A percentile compares a stretch with the other conserved stretches of the same genome.
These are phyloP conservation scores for Dioctria rufipes DNA, from an alignment of 2,888 invertebrate species.

Conservation along the genomic window DNA sequence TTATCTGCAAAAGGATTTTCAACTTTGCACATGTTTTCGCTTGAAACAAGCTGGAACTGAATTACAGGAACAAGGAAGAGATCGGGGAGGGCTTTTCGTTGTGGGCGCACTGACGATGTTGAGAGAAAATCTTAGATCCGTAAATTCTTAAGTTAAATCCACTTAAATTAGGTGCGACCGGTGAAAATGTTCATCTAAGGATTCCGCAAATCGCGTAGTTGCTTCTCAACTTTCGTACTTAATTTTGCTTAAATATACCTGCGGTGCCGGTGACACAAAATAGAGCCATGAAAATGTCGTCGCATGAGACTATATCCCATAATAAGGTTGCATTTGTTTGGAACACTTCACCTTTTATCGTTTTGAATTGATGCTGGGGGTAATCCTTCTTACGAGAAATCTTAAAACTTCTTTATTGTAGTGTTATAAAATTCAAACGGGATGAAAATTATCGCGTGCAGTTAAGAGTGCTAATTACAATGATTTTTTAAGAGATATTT, in stretches of 20 bases:
- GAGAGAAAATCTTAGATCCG: conserved; percentile 49
- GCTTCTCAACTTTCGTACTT: background rate
- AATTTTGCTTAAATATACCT: background rate
- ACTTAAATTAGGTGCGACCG: conserved; percentile 25
- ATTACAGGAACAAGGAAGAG: background rate
- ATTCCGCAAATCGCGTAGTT: conserved; percentile 31
- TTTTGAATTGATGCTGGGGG: too few species aligned
- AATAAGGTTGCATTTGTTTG: too few species aligned
- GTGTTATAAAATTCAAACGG: too few species aligned
- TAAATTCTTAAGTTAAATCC: conserved; percentile 55
- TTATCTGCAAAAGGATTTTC: conserved; percentile 58
- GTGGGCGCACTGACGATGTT: conserved; percentile 34
- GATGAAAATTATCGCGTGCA: too few species aligned
- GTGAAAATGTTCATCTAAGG: background rate
- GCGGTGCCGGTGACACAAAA: too few species aligned
- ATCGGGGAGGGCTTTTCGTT: background rate
- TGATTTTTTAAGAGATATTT: too few species aligned
- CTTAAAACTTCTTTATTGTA: too few species aligned
- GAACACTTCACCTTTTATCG: too few species aligned
- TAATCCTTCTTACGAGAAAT: too few species aligned
- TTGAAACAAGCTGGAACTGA: conserved; percentile 5
- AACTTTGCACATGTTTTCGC: conserved; percentile 58
- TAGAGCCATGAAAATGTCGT: background rate
- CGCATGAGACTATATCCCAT: too few species aligned
- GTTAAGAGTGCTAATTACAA: too few species aligned